Evolutionary conservation across 2,797 vertebrate genomes (phyloP), one percentile per base, ranked within the genome.

Genomic region (Channallabes apus): DNA sequence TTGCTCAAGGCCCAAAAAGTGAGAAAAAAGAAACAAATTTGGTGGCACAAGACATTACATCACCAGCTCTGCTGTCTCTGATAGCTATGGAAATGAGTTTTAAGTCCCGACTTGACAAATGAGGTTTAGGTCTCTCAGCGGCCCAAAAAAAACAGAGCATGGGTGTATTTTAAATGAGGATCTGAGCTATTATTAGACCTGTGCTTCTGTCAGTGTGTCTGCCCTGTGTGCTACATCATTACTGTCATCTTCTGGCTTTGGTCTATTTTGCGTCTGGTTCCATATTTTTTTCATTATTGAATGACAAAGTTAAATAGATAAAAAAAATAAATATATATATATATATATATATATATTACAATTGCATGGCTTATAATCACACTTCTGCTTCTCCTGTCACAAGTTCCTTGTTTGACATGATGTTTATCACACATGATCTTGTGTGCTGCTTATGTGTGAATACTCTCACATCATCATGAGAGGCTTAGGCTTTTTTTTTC

Each of bases 101-200:
- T 69, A 58, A 79, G 35, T 14, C 59, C 35, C 41, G 22, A 2
- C 35, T 38, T 83, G 27, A 77, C 67, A 73, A 72, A 86, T 83
- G 81, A 80, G 75, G 56, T 85, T 84, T 82, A 84, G 38, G 38
- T 29, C 71, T 78, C 73, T 65, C 59, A 6, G 54, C 51, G 54
- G 56, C 35, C 51, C 68, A 2, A 24, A 46, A 38, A 51, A 72
- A 84, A 35, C 79, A 87, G 80, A 82, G 56, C 82, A 80, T 46
- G 29, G 62, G 27, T 69, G 68, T 83, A 77, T 82, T 81, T 83
- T 83, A 88, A 80, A 81, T 69, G 84, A 79, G 82, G 24, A 61
- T 69, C 69, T 24, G 81, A 12, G 77, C 82, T 86, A 85, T 88
- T 83, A 81, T 86, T 79, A 80, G 84, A 32, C 76, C 24, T 24